Conservation (phyloP, 1,140 invertebrate genomes). For the Medauroidea extradentata region DNA sequence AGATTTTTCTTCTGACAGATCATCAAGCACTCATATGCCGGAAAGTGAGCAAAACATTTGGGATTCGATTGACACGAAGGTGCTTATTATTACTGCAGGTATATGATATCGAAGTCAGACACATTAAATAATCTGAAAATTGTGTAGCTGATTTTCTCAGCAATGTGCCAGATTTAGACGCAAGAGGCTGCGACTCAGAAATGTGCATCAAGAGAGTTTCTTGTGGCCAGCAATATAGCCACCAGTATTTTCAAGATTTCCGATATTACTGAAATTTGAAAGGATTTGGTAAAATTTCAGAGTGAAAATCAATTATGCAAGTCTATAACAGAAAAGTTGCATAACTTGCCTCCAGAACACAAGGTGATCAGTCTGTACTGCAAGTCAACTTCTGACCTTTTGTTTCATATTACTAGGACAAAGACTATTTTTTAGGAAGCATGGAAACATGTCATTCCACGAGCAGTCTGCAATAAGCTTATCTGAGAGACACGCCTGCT, state of each 20-base stretch:
- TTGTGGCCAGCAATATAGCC: background rate
- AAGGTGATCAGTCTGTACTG: background rate
- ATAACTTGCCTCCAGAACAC: no score
- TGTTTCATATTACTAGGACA: background rate
- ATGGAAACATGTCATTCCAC: background rate
- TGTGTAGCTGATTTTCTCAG: constrained; percentile 34
- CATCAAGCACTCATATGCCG: constrained; percentile 41
- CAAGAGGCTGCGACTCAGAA: background rate
- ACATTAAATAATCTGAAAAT: constrained; percentile 34
- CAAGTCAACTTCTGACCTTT: background rate
- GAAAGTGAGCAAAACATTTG: constrained; percentile 25
- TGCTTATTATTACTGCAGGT: constrained; percentile 31
- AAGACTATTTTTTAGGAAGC: background rate
- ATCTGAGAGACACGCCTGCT: background rate
- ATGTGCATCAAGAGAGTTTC: background rate
- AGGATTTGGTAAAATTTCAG: no score
- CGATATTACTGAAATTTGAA: no score
- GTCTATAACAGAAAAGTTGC: background rate
- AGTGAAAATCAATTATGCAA: background rate
- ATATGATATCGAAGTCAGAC: constrained; percentile 37
- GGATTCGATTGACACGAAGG: constrained; percentile 34
- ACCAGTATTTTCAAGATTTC: background rate
- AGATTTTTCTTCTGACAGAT: constrained; percentile 42
- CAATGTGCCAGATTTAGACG: background rate
- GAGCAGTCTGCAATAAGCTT: background rate